phyloP scores from a whole-genome alignment of 2,113 vertebrate genomes.

The Cranoglanis bouderius region DNA sequence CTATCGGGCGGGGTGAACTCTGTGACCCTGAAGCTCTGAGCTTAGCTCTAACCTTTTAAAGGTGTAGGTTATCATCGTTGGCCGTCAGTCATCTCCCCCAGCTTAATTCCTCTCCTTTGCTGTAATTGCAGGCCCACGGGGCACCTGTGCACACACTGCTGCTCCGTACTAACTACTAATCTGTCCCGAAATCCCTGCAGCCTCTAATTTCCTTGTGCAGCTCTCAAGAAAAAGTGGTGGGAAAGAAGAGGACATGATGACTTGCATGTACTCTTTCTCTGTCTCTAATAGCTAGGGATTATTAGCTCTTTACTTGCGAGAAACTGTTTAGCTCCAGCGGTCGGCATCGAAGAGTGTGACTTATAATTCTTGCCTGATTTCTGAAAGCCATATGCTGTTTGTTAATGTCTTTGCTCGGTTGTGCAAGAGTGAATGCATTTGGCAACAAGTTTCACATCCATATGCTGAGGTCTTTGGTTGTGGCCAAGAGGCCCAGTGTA shows the following conservation, averaged over 20 bases:
- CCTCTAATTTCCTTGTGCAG: constrained; percentile 42
- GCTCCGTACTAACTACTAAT: constrained; percentile 43
- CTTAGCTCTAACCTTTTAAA: constrained; percentile 23
- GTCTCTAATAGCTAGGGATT: constrained; percentile 27
- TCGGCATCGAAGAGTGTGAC: not conserved
- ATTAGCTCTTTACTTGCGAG: constrained; percentile 2
- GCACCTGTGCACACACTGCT: constrained; percentile 32
- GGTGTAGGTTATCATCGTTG: constrained; percentile 64
- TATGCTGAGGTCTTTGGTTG: not conserved
- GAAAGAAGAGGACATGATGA: constrained; percentile 14
- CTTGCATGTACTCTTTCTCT: not conserved
- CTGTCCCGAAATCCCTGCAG: constrained; percentile 32
- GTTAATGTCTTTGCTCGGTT: not conserved
- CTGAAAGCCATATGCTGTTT: not conserved
- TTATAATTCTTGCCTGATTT: not conserved
- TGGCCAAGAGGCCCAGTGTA: not conserved
- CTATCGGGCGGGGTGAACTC: constrained; percentile 11
- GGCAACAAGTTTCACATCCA: not conserved
- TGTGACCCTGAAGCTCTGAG: constrained; percentile 19
- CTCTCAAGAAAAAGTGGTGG: constrained; percentile 33
- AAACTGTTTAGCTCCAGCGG: not conserved
- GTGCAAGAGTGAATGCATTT: constrained; percentile 4
- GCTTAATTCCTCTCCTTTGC: not conserved
- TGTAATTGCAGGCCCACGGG: constrained; percentile 52
- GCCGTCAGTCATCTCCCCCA: constrained; percentile 59